phyloP scores from a whole-genome alignment of 2,888 invertebrate species.

The Cryptocheilus praepositus region DNA sequence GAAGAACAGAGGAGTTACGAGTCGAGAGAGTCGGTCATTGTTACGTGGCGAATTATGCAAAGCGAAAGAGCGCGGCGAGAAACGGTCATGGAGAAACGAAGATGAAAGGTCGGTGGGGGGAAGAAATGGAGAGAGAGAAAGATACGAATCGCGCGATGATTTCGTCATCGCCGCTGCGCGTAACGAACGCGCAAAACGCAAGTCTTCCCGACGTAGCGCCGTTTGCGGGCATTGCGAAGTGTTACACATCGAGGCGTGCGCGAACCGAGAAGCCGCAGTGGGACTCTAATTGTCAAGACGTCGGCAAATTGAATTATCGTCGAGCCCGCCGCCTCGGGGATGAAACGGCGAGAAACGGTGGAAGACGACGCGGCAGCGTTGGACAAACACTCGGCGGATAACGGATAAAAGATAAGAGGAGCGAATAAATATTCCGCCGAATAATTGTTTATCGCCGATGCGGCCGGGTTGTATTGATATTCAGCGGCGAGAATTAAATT shows the following conservation, averaged over 20 bases:
- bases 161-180: slow-evolving; percentile 53
- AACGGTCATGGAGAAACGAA: slow-evolving; percentile 9
- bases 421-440: too few species aligned
- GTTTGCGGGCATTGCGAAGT: slow-evolving; percentile 7
- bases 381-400: too few species aligned
- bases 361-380: too few species aligned
- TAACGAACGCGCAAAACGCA: slow-evolving; percentile 35
- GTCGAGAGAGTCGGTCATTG: not conserved
- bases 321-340: not conserved
- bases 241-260: slow-evolving; percentile 12
- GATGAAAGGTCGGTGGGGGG: slow-evolving; percentile 2
- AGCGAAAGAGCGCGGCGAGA: slow-evolving; percentile 26
- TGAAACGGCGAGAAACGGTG: not conserved
- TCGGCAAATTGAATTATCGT: slow-evolving; percentile 22
- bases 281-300: slow-evolving; percentile 16
- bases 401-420: too few species aligned
- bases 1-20: not conserved
- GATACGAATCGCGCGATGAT: slow-evolving; percentile 36
- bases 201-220: slow-evolving; percentile 26
- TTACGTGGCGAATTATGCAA: slow-evolving; percentile 21
- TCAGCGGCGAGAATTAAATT: too few species aligned
- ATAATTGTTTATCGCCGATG: too few species aligned
- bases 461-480: too few species aligned
- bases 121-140: slow-evolving; percentile 20
- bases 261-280: slow-evolving; percentile 14